A percentile compares a stretch with the other conserved stretches of the same genome.
Evolutionary conservation across 2,888 invertebrate species (phyloP).

Genomic region (Strigamia transsilvanica): DNA sequence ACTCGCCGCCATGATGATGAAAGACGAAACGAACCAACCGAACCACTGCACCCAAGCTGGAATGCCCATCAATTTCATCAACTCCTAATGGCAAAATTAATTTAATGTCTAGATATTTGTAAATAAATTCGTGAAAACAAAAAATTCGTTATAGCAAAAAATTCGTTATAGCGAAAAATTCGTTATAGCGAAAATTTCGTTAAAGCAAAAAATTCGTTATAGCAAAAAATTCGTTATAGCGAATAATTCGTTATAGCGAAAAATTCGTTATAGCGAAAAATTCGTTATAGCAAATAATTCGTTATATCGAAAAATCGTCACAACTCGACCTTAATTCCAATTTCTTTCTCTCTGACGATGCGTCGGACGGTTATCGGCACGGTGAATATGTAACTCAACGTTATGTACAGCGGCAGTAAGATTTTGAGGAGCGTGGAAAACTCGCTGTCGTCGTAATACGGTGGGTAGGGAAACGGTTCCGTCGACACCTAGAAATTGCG

Average conservation of each 20-base stretch:
- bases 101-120: not conserved
- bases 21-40: constrained; percentile 39
- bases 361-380: not conserved
- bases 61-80: constrained; percentile 52
- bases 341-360: constrained; percentile 50
- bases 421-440: not conserved
- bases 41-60: constrained; percentile 49
- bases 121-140: too few species aligned
- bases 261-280: too few species aligned
- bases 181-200: too few species aligned
- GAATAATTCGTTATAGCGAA: too few species aligned
- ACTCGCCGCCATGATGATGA: constrained; percentile 46
- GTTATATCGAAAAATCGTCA: too few species aligned
- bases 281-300: too few species aligned
- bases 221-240: too few species aligned
- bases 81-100: constrained; percentile 49
- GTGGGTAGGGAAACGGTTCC: not conserved
- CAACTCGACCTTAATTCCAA: constrained; percentile 51
- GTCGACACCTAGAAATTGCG: not conserved
- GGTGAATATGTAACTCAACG: constrained; percentile 38
- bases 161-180: too few species aligned
- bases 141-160: too few species aligned
- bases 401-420: constrained; percentile 26
- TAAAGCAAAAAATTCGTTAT: too few species aligned
- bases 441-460: not conserved